Percentiles rank a stretch among this genome's conserved stretches.
Conservation (phyloP, 2,113 vertebrate species). For the Tachuris rubrigastra region DNA sequence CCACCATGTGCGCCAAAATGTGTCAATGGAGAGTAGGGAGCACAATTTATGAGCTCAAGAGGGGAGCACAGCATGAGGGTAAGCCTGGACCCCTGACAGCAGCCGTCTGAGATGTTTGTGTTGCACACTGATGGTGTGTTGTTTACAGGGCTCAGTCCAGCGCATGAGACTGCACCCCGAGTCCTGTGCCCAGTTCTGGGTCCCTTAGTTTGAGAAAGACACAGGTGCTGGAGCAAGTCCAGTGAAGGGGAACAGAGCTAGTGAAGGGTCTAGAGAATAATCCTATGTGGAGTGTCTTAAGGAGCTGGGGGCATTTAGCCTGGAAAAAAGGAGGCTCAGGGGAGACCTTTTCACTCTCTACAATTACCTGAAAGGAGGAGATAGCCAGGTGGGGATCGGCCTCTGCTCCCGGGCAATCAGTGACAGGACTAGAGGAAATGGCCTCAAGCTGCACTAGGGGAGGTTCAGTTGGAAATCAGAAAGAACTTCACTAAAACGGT, state of each 20-base stretch:
- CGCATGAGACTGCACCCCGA: background rate
- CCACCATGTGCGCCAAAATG: background rate
- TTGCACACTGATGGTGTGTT: rapidly evolving
- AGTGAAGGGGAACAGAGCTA: background rate
- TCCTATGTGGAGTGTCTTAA: background rate
- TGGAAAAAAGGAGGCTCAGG: background rate
- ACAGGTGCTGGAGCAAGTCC: background rate
- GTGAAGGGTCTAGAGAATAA: background rate
- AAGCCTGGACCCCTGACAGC: background rate
- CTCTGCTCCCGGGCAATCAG: background rate
- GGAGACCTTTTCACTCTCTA: background rate
- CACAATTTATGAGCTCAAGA: background rate
- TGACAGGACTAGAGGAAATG: background rate
- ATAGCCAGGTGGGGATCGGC: background rate
- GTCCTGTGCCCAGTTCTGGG: background rate
- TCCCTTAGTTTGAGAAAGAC: background rate
- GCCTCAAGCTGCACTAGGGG: background rate
- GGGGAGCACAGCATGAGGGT: rapidly evolving
- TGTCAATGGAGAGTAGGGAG: background rate
- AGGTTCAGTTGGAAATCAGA: background rate
- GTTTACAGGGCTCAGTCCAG: background rate
- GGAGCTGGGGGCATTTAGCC: background rate
- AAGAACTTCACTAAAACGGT: background rate
- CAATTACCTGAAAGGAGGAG: background rate
- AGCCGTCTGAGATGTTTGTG: background rate